Evolutionary conservation across 1,140 invertebrate species (phyloP).

Genomic region (Drosophila simulans): DNA sequence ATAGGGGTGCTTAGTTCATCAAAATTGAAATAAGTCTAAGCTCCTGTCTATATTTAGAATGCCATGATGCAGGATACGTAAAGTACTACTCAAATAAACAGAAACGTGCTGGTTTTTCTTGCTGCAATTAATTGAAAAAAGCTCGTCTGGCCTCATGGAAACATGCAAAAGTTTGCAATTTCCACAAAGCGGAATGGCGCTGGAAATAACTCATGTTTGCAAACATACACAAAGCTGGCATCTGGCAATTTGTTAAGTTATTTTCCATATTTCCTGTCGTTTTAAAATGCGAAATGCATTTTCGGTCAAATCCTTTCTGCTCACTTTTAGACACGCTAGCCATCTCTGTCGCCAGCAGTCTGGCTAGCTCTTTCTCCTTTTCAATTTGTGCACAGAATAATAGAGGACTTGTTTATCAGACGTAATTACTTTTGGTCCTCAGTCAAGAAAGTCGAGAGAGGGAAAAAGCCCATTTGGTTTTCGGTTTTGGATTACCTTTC

Average conservation of each 20-base stretch:
- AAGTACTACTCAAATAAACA: background rate
- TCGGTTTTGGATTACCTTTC: slow-evolving; percentile 51
- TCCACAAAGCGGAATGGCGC: background rate
- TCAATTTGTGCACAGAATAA: slow-evolving; percentile 12
- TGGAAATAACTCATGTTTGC: slow-evolving; percentile 1
- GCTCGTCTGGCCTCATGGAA: slow-evolving; percentile 19
- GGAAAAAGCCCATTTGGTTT: slow-evolving; percentile 28
- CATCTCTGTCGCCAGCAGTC: background rate
- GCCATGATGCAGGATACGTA: background rate
- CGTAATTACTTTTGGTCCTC: slow-evolving; percentile 38
- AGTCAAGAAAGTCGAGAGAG: background rate
- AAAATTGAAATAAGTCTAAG: too few relatives aligned
- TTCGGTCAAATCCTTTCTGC: background rate
- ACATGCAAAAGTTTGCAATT: slow-evolving; percentile 32
- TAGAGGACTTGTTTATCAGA: slow-evolving; percentile 26
- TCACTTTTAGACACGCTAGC: too few relatives aligned
- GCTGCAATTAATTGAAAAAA: slow-evolving; percentile 38
- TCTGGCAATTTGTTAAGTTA: slow-evolving; percentile 47
- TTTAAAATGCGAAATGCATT: slow-evolving; percentile 39
- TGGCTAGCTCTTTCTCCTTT: background rate
- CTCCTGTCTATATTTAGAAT: background rate
- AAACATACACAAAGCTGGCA: slow-evolving; percentile 1
- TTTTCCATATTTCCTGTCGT: slow-evolving; percentile 56
- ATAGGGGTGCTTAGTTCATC: too few relatives aligned
- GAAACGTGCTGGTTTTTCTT: slow-evolving; percentile 6